phyloP scores from a whole-genome alignment of 2,888 invertebrate species.

The Euplexia lucipara region DNA sequence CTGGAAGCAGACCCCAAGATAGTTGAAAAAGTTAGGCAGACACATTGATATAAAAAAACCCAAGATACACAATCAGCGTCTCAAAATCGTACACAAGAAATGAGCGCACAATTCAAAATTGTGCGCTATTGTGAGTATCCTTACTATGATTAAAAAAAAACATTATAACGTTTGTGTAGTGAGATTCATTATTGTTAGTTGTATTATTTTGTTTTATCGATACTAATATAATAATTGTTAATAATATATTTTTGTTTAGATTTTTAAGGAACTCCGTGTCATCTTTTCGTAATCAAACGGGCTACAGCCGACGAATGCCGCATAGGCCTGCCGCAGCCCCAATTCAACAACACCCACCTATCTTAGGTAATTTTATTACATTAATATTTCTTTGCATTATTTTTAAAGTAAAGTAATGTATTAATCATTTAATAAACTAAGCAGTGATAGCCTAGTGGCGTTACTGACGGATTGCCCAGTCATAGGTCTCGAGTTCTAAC shows the following conservation, averaged over 20 bases:
- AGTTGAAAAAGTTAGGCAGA: too few species aligned
- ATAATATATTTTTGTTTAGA: constrained; percentile 77
- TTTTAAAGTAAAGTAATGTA: neutral
- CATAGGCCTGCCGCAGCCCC: constrained; percentile 80
- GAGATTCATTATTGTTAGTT: neutral
- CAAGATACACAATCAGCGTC: too few species aligned
- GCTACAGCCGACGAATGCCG: constrained; percentile 92
- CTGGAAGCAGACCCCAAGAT: too few species aligned
- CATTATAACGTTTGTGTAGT: neutral
- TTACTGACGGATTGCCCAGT: too few species aligned
- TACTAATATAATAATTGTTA: too few species aligned
- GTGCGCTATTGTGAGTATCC: too few species aligned
- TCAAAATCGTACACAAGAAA: too few species aligned
- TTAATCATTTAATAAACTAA: too few species aligned
- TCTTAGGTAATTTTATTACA: constrained; percentile 69
- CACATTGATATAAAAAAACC: too few species aligned
- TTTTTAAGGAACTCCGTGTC: constrained; percentile 97
- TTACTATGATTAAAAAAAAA: neutral
- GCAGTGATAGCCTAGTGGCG: too few species aligned
- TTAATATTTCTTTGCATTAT: neutral
- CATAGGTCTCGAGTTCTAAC: too few species aligned
- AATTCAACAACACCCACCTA: constrained; percentile 68
- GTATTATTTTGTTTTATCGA: neutral
- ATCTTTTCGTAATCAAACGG: constrained; percentile 97
- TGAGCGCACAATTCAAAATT: too few species aligned